phyloP scores from a whole-genome alignment of 2,797 vertebrate species.

The Hydrolagus colliei region DNA sequence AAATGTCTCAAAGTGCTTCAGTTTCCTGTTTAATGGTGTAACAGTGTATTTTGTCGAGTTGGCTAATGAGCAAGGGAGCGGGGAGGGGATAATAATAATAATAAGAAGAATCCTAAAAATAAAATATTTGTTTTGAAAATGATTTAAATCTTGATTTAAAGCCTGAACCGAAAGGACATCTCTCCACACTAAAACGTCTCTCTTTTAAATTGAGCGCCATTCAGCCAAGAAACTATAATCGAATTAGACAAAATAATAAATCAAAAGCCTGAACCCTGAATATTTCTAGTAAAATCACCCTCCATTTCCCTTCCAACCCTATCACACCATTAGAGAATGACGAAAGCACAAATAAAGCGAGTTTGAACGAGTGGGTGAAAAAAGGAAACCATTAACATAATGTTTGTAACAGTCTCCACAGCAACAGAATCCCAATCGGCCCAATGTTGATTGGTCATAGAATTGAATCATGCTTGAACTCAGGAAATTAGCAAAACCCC shows the following conservation, averaged over 20 bases:
- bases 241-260: background rate
- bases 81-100: too few relatives aligned
- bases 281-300: background rate
- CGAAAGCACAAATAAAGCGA: background rate
- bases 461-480: slow-evolving; percentile 15
- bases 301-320: background rate
- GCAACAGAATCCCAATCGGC: background rate
- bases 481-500: background rate
- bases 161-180: too few relatives aligned
- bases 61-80: too few relatives aligned
- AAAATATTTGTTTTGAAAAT: too few relatives aligned
- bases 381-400: background rate
- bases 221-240: background rate
- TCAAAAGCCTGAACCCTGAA: background rate
- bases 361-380: slow-evolving; percentile 16
- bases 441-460: slow-evolving; percentile 10
- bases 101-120: too few relatives aligned
- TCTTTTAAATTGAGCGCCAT: background rate
- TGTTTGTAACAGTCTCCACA: slow-evolving; percentile 24
- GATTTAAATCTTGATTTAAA: too few relatives aligned
- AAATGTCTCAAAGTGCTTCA: too few relatives aligned
- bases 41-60: too few relatives aligned
- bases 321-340: background rate
- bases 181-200: background rate
- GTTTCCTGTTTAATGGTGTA: too few relatives aligned